These are phyloP conservation scores for Geophilus truncorum DNA, from an alignment of 2,888 invertebrate species.

Conservation along the genomic window DNA sequence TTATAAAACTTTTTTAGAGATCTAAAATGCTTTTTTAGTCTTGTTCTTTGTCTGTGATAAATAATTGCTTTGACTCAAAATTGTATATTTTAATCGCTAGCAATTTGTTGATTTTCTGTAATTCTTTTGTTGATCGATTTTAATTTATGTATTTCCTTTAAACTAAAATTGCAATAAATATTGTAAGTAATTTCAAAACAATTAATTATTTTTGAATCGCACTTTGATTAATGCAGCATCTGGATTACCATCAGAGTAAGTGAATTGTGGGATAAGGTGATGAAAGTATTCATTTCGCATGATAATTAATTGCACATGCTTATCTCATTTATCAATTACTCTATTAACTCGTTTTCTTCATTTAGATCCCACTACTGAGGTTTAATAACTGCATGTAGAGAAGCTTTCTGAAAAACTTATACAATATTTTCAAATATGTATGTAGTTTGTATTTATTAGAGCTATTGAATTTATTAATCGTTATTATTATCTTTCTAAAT, in stretches of 20 bases:
- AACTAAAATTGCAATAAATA: constrained; percentile 27
- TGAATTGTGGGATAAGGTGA: neutral
- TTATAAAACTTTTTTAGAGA: neutral
- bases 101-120: neutral
- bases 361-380: constrained; percentile 3
- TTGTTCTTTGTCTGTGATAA: constrained; percentile 4
- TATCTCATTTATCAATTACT: neutral
- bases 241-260: constrained; percentile 20
- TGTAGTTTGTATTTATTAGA: neutral
- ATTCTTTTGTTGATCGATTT: neutral
- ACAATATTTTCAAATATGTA: neutral
- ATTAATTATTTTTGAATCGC: neutral
- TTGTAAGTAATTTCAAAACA: neutral
- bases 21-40: neutral
- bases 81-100: neutral
- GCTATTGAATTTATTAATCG: neutral
- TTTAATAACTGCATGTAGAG: neutral
- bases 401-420: neutral
- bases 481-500: neutral
- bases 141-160: neutral
- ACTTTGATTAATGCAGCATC: neutral
- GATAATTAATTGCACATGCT: neutral
- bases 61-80: neutral
- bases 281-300: neutral
- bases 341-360: neutral